Base-by-base conservation (phyloP, 2,797 vertebrate species). In the Salmo trutta region DNA sequence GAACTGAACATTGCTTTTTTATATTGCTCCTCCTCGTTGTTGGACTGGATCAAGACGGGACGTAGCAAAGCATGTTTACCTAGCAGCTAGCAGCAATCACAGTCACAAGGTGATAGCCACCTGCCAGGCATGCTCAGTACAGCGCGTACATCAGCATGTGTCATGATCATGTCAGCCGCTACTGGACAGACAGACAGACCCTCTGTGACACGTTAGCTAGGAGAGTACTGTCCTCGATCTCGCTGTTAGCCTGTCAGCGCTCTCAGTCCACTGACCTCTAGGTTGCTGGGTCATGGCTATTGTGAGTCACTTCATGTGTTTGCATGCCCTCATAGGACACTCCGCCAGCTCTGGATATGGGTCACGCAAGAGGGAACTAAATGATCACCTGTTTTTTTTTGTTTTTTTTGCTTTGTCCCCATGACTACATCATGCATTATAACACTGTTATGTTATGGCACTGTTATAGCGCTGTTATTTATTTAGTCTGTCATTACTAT, bases 21-120 rank as follows among this genome's bases (percentile, higher is more conserved):
- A 52, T 14, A 8, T 4, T 29, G 24, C 21, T 7, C 70, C 24
- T 54, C 21, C 27, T 21, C 14, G 2, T 54, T 31, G 71, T 72
- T 72, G 27, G 52, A 53, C 71, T 21, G 17, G 71, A 73, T 33
- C 17, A 31, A 56, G 29, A 56, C 10, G 17, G 27, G 71, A 72
- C 8, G 71, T 4, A 27, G 12, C 21, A 29, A 16, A 3, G 17
- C 71, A 29, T 27, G 70, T 71, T 67, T 76, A 17, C 19, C 54
- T 29, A 21, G 59, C 19, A 21, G 19, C 56, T 4, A 62, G 1
- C 29, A 72, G 27, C 52, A 15, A 24, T 72, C 33, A 52, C 27
- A 16, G 3, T 17, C 56, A 52, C 69, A 72, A 77, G 71, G 76
- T 66, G 70, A 73, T 31, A 73, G 51, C 54, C 53, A 59, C 27